Base-by-base conservation (phyloP, 2,797 vertebrate species). In the Chrysocyon brachyurus region DNA sequence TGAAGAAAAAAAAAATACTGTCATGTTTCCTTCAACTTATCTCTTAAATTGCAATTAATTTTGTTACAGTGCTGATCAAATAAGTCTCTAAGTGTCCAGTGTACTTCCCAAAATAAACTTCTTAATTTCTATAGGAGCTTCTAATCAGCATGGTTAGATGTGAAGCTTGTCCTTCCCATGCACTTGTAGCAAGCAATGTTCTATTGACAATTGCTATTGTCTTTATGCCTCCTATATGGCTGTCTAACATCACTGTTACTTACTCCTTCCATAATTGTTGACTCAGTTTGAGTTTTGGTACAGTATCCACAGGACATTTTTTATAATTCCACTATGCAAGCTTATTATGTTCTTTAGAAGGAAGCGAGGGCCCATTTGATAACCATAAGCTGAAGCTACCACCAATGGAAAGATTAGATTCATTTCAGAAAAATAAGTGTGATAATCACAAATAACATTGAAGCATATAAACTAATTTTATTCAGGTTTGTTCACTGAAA, bases 21-120 rank as follows among this genome's bases (percentile, higher is more conserved):
- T 85, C 33, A 36, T 70, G 4, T 56, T 94, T 91, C 54, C 54
- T 84, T 95, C 64, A 87, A 59, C 64, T 64, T 88, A 0, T 88
- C 19, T 93, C 52, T 89, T 90, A 92, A 86, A 61, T 40, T n/a
- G 19, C 57, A 83, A 84, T 75, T 46, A 93, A 33, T 89, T 95
- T 94, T 95, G 6, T 92, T 87, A 87, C 15, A 82, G 12, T 63
- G 6, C 73, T 88, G 72, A 22, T 88, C 46, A 91, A 40, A 52
- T 72, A 85, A 92, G 63, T 63, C 52, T 54, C 12, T 52, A 82
- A 52, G 14, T 14, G 1, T 54, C 59, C 52, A 85, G 0, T 85
- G 15, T 63, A 19, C 57, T 84, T 94, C 59, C 56, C 12, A 31
- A 96, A 91, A 91, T 63, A 89, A 92, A 19, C n/a, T 79, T 91